Evolutionary conservation across 2,797 vertebrate genomes (phyloP).

Genomic region (Avahi laniger): DNA sequence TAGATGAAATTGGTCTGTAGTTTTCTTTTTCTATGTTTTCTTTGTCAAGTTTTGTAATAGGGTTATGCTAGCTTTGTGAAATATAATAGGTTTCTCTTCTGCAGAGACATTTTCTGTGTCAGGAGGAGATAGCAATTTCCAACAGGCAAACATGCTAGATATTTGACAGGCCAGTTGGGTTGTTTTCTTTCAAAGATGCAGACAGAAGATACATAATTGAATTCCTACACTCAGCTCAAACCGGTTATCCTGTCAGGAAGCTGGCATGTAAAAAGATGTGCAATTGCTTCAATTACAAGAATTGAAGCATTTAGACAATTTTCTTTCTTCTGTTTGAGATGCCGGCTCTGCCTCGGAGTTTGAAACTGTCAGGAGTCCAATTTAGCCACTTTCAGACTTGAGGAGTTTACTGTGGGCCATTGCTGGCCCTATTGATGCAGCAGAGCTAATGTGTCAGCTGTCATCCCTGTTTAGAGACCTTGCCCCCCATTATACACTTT

Average conservation of each 20-base stretch:
- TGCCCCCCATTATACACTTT: neutral
- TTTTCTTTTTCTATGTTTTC: conserved; percentile 63
- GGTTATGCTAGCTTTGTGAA: conserved; percentile 67
- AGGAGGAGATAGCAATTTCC: conserved; percentile 71
- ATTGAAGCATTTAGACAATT: conserved; percentile 77
- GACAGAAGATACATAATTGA: conserved; percentile 75
- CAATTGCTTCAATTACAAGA: conserved; percentile 80
- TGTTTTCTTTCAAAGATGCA: conserved; percentile 76
- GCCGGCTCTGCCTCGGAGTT: conserved; percentile 11
- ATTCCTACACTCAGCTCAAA: conserved; percentile 72
- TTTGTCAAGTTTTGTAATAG: conserved; percentile 72
- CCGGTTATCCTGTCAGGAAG: conserved; percentile 79
- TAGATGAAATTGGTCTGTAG: conserved; percentile 64
- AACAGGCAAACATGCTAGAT: conserved; percentile 67
- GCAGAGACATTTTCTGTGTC: conserved; percentile 64
- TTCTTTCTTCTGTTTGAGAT: conserved; percentile 63
- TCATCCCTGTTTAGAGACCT: neutral
- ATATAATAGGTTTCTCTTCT: conserved; percentile 70
- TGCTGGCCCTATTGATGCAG: neutral
- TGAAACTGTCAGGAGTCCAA: conserved; percentile 61
- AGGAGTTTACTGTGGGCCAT: conserved; percentile 43
- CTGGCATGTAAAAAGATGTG: conserved; percentile 78
- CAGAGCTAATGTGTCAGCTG: conserved; percentile 4
- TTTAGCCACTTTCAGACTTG: conserved; percentile 24
- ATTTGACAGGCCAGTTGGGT: conserved; percentile 63